A percentile compares a stretch with the other conserved stretches of the same genome.
Conservation (phyloP, 2,797 vertebrate genomes). For the Pitangus sulphuratus region DNA sequence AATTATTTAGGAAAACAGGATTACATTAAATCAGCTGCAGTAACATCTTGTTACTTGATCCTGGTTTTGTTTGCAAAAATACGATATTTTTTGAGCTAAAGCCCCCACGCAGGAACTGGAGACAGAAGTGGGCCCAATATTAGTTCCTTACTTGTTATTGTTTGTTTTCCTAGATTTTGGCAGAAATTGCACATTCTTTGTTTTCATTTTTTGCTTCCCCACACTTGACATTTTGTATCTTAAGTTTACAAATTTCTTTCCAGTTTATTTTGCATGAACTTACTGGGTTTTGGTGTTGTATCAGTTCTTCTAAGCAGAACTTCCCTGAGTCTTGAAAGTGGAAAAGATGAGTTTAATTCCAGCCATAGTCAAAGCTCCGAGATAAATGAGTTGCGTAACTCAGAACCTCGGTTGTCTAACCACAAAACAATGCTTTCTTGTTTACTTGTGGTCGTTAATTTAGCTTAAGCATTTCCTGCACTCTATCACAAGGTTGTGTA, state of each 20-base stretch:
- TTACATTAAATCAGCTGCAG: not conserved
- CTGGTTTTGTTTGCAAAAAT: not conserved
- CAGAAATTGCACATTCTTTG: constrained; percentile 46
- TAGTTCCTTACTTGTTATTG: constrained; percentile 30
- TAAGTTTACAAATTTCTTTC: constrained; percentile 19
- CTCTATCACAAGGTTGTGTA: not conserved
- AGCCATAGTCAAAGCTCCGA: not conserved
- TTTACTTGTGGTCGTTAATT: constrained; percentile 23
- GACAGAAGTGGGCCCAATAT: constrained; percentile 2
- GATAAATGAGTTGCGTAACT: not conserved
- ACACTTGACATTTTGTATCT: not conserved
- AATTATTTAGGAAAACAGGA: not conserved
- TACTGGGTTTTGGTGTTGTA: not conserved
- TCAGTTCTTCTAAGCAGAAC: not conserved
- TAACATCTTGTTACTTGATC: not conserved
- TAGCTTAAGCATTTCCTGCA: constrained; percentile 38
- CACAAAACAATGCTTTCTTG: constrained; percentile 44
- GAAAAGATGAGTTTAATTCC: not conserved
- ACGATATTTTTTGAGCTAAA: not conserved
- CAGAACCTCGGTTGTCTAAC: not conserved
- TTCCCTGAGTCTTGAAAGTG: not conserved
- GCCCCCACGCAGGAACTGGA: not conserved
- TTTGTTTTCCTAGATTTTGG: constrained; percentile 56
- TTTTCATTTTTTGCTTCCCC: constrained; percentile 44
- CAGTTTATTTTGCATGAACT: constrained; percentile 4